Conservation (phyloP, 2,888 invertebrate species). For the Pardosa pseudoannulata region DNA sequence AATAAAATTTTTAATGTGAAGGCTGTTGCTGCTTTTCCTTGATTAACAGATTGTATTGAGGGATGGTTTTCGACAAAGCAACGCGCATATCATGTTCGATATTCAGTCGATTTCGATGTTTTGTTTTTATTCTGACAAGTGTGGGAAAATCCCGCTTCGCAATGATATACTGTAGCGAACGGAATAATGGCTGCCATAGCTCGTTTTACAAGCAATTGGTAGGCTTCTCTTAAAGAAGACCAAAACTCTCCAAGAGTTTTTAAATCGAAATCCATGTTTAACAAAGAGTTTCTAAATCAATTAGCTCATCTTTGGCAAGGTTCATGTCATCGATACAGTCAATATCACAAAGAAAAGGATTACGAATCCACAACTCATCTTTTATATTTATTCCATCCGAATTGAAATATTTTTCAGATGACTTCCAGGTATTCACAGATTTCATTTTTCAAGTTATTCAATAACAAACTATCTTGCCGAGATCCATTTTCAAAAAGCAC, state of each 20-base stretch:
- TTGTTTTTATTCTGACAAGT: conserved; percentile 20
- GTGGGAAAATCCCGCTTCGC: conserved; percentile 50
- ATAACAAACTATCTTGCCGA: conserved; percentile 34
- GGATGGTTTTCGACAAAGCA: conserved; percentile 50
- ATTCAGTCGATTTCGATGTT: conserved; percentile 32
- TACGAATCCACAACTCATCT: background rate
- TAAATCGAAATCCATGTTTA: conserved; percentile 35
- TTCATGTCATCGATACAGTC: conserved; percentile 22
- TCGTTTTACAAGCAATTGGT: conserved; percentile 52
- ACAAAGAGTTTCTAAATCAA: conserved; percentile 30
- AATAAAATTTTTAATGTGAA: conserved; percentile 48
- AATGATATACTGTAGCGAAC: conserved; percentile 54
- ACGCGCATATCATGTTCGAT: conserved; percentile 45
- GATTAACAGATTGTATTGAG: conserved; percentile 47
- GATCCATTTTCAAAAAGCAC: conserved; percentile 35
- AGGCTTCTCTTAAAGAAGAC: conserved; percentile 28
- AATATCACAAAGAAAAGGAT: conserved; percentile 19
- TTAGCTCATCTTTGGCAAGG: conserved; percentile 21
- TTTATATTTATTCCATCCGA: conserved; percentile 11
- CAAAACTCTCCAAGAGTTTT: background rate
- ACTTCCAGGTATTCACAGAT: too few relatives aligned
- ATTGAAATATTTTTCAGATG: conserved; percentile 37
- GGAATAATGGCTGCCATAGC: conserved; percentile 51
- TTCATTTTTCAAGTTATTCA: too few relatives aligned
- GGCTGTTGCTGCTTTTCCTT: conserved; percentile 46